Evolutionary conservation across 1,140 invertebrate species (phyloP), one percentile per base, ranked within the genome.

Genomic region (Penaeus japonicus): DNA sequence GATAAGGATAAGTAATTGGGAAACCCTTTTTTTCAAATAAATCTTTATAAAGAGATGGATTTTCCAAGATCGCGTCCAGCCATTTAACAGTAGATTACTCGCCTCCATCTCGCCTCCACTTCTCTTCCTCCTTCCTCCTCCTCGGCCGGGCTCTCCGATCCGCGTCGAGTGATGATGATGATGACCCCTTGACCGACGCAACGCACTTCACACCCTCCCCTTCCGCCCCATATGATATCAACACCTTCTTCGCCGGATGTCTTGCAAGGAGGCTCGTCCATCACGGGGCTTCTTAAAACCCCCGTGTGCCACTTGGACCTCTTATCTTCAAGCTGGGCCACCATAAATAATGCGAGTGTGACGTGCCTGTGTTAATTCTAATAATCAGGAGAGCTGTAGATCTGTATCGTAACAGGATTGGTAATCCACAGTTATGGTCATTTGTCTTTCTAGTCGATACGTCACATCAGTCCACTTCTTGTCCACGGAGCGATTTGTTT

Each of bases 281-380:
- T 85, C 84, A 85, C 84, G 22, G 84, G 12, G 75, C 27, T 73
- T 85, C 54, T 79, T 85, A 79, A 85, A 85, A 79, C 54, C 30
- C 59, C 78, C 59, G 55, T 30, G 79, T 81, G 79, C 78, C 78
- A 81, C 79, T 81, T 79, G 39, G 17, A 18, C 17, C 62, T 78
- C 82, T 87, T 82, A 82, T 79, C 59, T n/a, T 22, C 20, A 47
- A 77, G 78, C 20, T 87, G 78, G 82, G 39, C 78, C 59, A 20
- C 79, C 85, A 87, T 87, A 87, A 87, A 87, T 87, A 87, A 87
- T 87, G 85, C 65, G 59, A 75, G 59, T 87, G 85, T 87, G 85
- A 87, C 79, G 85, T 82, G 78, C 59, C 59, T 53, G 24, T 35
- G 78, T 77, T 87, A 87, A 87, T 87, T 59, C 85, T 79, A 87